Evolutionary conservation across 2,888 invertebrate species (phyloP).

Genomic region (Blastobasis lacticolella): DNA sequence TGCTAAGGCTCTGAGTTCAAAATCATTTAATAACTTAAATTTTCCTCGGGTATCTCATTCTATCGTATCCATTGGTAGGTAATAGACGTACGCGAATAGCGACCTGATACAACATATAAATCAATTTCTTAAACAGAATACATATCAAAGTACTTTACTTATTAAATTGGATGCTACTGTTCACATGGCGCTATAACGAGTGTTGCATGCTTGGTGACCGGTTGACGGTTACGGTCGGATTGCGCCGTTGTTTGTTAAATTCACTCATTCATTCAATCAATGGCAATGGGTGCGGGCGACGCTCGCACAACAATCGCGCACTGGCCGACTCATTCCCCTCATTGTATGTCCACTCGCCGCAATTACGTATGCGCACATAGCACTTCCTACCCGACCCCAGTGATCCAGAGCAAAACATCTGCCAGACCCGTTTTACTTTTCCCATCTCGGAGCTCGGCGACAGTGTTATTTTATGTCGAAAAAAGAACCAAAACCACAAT

Average conservation of each 20-base stretch:
- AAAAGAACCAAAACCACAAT: no score
- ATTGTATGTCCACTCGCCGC: constrained; percentile 67
- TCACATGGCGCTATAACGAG: constrained; percentile 4
- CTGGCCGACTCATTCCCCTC: constrained; percentile 64
- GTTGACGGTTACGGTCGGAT: constrained; percentile 48
- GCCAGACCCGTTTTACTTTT: constrained; percentile 34
- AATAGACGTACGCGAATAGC: no score
- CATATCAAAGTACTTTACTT: no score
- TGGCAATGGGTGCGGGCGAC: constrained; percentile 66
- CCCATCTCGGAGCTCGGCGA: constrained; percentile 25
- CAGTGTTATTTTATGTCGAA: constrained; percentile 6
- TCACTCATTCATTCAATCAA: constrained; percentile 66
- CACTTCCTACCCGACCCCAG: constrained; percentile 62
- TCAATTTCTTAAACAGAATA: no score
- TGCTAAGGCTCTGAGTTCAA: no score
- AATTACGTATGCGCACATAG: constrained; percentile 68
- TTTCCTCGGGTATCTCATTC: no score
- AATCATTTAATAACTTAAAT: no score
- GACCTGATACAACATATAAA: no score
- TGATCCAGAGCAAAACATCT: constrained; percentile 45
- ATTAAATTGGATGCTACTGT: no score
- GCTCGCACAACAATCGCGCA: constrained; percentile 69
- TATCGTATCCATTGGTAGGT: no score
- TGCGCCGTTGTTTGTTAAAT: constrained; percentile 57
- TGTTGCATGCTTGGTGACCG: constrained; percentile 13